Conservation (phyloP, 53 echinoderm and acorn worm species). For the Echinarachnius parma region DNA sequence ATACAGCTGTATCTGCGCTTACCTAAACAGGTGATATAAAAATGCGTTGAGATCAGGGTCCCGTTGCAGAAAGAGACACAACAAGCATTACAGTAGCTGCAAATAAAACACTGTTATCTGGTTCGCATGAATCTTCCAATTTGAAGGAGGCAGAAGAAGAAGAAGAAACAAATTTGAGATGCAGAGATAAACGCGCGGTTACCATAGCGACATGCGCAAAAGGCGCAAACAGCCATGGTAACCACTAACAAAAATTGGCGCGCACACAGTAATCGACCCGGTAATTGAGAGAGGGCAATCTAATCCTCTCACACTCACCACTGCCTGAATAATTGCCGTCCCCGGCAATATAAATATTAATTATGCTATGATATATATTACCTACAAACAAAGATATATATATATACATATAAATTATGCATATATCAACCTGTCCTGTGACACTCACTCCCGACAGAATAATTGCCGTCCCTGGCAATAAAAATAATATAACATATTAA, state of each 20-base stretch:
- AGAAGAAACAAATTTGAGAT: too few species aligned
- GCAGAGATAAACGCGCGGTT: too few species aligned
- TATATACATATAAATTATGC: background rate
- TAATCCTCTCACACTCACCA: background rate
- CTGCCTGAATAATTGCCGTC: background rate
- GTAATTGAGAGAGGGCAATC: background rate
- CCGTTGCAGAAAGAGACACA: too few species aligned
- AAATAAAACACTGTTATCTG: too few species aligned
- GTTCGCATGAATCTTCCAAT: too few species aligned
- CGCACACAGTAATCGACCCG: background rate
- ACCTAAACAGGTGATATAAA: too few species aligned
- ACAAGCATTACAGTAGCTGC: too few species aligned
- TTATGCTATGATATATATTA: background rate
- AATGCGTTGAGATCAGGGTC: too few species aligned
- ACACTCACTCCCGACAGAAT: background rate
- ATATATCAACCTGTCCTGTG: too few species aligned
- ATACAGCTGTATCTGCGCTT: too few species aligned
- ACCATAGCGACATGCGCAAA: background rate
- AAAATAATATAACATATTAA: background rate
- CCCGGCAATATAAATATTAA: background rate
- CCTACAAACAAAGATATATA: background rate
- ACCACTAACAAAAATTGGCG: background rate
- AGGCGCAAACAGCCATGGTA: background rate
- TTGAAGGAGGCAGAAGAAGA: too few species aligned
- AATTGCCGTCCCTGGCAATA: background rate